These are phyloP conservation scores for Liparis tanakae DNA, from an alignment of 2,797 vertebrate species.

Conservation along the genomic window DNA sequence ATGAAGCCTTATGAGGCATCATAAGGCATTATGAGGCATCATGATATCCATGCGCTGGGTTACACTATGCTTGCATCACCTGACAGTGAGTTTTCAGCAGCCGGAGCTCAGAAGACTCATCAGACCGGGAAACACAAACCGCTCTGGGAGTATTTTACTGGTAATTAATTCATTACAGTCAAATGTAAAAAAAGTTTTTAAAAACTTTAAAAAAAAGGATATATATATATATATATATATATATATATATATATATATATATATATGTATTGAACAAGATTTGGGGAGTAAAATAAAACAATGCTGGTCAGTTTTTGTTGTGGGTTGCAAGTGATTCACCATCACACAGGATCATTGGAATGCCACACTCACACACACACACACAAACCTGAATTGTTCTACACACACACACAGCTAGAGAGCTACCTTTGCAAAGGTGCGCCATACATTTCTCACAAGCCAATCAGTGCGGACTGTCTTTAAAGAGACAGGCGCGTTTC, in stretches of 20 bases:
- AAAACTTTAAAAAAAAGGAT: too few species aligned
- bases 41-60: neutral
- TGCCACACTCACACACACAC: too few species aligned
- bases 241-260: too few species aligned
- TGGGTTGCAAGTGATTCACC: neutral
- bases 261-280: too few species aligned
- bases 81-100: conserved; percentile 13
- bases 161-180: too few species aligned
- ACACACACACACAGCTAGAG: neutral
- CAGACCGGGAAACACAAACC: neutral
- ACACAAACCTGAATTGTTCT: too few species aligned
- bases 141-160: too few species aligned
- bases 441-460: neutral
- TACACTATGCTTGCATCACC: conserved; percentile 28
- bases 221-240: too few species aligned
- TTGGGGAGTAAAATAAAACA: neutral
- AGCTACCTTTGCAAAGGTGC: neutral
- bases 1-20: too few species aligned
- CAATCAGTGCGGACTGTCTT: neutral
- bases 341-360: too few species aligned
- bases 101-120: neutral
- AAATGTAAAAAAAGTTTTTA: too few species aligned
- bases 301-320: neutral
- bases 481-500: neutral
- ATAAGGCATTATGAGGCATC: neutral